Evolutionary conservation across 2,113 vertebrate species (phyloP).

Genomic region (Isurus oxyrinchus): DNA sequence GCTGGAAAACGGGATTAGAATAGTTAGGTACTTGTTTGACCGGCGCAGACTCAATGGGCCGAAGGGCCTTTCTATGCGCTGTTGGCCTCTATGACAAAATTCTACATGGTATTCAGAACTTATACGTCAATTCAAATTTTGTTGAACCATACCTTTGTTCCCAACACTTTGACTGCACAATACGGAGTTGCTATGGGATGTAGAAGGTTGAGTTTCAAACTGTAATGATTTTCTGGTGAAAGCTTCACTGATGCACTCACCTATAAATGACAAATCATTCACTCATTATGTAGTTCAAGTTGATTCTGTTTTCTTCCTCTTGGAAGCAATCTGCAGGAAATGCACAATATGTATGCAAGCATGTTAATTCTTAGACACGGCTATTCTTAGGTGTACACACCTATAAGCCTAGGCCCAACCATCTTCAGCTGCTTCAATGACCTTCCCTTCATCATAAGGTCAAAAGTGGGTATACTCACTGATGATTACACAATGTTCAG

Average conservation of each 20-base stretch:
- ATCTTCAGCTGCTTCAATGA: too few relatives aligned
- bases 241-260: slow-evolving; percentile 69
- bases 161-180: slow-evolving; percentile 84
- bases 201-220: slow-evolving; percentile 69
- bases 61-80: too few relatives aligned
- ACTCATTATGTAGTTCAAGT: not conserved
- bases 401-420: too few relatives aligned
- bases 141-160: slow-evolving; percentile 73
- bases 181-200: slow-evolving; percentile 77
- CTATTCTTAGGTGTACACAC: not conserved
- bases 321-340: not conserved
- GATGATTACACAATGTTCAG: too few relatives aligned
- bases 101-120: not conserved
- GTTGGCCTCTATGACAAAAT: not conserved
- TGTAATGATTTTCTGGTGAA: slow-evolving; percentile 71
- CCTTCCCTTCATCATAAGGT: too few relatives aligned
- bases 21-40: too few relatives aligned
- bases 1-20: too few relatives aligned
- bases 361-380: not conserved
- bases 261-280: slow-evolving; percentile 52
- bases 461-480: too few relatives aligned
- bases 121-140: slow-evolving; percentile 6
- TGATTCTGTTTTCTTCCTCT: too few relatives aligned
- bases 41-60: too few relatives aligned
- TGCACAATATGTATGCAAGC: not conserved